Conservation (phyloP, 2,797 vertebrate genomes). For the Cheracebus regulus region DNA sequence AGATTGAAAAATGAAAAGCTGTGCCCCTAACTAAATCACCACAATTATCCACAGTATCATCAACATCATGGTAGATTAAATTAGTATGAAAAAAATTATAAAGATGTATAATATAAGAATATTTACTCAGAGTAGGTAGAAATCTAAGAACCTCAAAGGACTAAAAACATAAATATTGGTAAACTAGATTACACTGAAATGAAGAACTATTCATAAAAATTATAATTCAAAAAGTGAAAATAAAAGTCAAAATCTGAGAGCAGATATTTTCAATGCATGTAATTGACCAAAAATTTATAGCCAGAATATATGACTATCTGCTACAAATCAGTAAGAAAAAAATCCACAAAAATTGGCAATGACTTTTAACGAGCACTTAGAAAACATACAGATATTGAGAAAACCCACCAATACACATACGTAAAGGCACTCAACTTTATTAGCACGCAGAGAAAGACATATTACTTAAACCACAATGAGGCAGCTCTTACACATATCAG, state of each 20-base stretch:
- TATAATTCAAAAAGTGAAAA: background rate
- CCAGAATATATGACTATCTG: background rate
- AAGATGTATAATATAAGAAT: background rate
- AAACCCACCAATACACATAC: background rate
- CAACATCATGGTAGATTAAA: background rate
- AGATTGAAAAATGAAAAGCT: background rate
- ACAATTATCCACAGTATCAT: background rate
- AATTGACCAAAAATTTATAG: background rate
- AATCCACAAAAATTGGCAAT: background rate
- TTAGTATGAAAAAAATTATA: background rate
- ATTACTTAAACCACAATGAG: background rate
- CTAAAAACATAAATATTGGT: background rate
- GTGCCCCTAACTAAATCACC: background rate
- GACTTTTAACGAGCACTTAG: background rate
- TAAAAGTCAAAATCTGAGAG: background rate
- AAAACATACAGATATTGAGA: background rate
- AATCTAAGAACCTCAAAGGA: background rate
- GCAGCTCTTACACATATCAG: background rate
- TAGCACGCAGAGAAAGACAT: background rate
- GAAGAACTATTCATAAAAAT: background rate
- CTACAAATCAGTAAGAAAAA: background rate
- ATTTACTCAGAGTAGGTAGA: background rate
- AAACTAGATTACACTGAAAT: background rate
- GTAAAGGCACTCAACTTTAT: background rate
- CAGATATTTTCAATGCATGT: background rate